These are phyloP conservation scores for Sceloporus undulatus DNA, from an alignment of 2,113 vertebrate species.

Conservation along the genomic window DNA sequence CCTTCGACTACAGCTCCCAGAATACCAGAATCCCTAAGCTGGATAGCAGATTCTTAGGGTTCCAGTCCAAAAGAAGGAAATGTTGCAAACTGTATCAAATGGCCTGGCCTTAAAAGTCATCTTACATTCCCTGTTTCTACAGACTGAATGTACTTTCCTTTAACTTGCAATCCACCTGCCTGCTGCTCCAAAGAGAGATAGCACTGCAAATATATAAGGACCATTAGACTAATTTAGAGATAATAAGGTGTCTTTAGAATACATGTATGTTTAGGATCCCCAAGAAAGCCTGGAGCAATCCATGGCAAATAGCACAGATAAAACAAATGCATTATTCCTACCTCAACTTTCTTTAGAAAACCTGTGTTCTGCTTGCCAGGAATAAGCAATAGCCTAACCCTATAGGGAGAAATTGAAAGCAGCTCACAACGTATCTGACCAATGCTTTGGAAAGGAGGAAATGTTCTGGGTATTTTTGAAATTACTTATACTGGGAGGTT, in stretches of 20 bases:
- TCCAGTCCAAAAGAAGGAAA: too few relatives aligned
- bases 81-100: too few relatives aligned
- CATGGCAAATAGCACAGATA: background rate
- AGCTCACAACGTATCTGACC: background rate
- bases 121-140: background rate
- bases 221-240: background rate
- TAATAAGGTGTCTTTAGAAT: background rate
- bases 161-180: background rate
- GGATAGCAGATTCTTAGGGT: too few relatives aligned
- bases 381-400: background rate
- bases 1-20: too few relatives aligned
- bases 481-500: accelerated
- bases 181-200: background rate
- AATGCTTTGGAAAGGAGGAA: background rate
- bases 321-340: background rate
- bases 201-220: background rate
- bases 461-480: accelerated
- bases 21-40: too few relatives aligned
- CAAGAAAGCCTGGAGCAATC: background rate
- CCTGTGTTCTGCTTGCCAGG: background rate
- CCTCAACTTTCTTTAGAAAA: background rate
- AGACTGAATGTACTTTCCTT: background rate
- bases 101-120: background rate
- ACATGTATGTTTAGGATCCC: background rate
- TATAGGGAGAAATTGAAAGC: background rate